These are phyloP conservation scores for Achroia grisella DNA, from an alignment of 1,140 invertebrate genomes.

Conservation along the genomic window DNA sequence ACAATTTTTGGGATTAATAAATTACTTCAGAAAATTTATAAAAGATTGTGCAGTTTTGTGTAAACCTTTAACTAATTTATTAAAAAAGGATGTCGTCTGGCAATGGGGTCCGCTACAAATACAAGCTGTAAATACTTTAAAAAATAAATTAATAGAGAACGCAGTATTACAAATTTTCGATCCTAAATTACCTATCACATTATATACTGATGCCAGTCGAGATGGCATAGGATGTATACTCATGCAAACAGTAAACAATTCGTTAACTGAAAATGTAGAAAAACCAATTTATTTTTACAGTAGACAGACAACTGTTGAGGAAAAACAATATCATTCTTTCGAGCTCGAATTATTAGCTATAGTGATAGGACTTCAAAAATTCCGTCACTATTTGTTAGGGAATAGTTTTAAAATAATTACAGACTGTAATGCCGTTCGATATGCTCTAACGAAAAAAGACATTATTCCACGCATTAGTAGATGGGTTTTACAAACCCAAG, in stretches of 20 bases:
- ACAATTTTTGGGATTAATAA: conserved; percentile 21
- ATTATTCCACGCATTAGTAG: conserved; percentile 21
- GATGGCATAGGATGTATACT: conserved; percentile 17
- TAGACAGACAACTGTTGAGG: conserved; percentile 13
- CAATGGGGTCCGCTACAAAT: conserved; percentile 10
- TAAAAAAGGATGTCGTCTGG: conserved; percentile 27
- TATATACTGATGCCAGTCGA: conserved; percentile 16
- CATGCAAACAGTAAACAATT: too few relatives aligned
- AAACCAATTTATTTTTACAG: conserved; percentile 21
- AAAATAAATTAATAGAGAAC: conserved; percentile 7
- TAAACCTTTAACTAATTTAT: conserved; percentile 23
- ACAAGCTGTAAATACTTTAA: conserved; percentile 6
- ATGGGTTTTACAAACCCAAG: too few relatives aligned
- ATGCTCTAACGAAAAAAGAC: conserved; percentile 20
- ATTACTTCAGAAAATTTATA: too few relatives aligned
- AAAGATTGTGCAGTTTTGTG: conserved; percentile 24
- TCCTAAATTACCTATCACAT: conserved; percentile 1
- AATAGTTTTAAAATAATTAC: conserved; percentile 18
- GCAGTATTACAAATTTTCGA: conserved; percentile 11
- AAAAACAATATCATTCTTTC: conserved; percentile 18
- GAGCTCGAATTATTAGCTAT: conserved; percentile 34
- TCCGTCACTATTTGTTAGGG: conserved; percentile 23
- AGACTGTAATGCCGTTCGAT: conserved; percentile 26
- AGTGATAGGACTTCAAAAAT: conserved; percentile 22
- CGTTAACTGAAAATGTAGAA: conserved; percentile 8